These are phyloP conservation scores for Rattus rattus DNA, from an alignment of 2,113 vertebrate genomes.

Conservation along the genomic window DNA sequence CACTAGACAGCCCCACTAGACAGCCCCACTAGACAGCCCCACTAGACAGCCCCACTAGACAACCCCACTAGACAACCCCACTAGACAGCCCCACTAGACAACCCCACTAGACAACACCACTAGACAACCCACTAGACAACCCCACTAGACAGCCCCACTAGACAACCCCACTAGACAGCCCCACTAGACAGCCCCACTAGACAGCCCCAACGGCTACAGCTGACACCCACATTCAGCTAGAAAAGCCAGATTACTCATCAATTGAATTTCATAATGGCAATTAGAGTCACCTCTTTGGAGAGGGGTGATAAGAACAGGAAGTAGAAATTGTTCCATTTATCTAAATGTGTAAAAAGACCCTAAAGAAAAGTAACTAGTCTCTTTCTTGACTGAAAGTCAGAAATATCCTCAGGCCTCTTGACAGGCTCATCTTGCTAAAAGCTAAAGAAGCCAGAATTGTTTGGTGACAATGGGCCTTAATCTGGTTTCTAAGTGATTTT, in stretches of 20 bases:
- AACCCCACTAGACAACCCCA: no score
- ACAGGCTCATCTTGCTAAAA: background rate
- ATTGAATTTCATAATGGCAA: background rate
- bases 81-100: no score
- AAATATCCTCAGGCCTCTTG: background rate
- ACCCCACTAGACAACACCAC: no score
- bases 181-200: no score
- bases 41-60: no score
- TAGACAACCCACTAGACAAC: no score
- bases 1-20: no score
- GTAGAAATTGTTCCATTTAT: background rate
- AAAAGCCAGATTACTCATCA: background rate
- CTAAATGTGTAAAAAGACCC: background rate
- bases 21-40: no score
- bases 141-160: no score
- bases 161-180: no score
- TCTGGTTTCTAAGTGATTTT: background rate
- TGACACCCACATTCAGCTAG: background rate
- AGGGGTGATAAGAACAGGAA: background rate
- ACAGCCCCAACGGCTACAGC: background rate
- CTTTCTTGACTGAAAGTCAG: background rate
- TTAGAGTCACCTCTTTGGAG: no score
- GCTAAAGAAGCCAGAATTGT: background rate
- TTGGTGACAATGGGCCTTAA: background rate
- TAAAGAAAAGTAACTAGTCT: background rate